Conservation (phyloP, 53 echinoderm and acorn worm genomes). For the Holothuria scabra region DNA sequence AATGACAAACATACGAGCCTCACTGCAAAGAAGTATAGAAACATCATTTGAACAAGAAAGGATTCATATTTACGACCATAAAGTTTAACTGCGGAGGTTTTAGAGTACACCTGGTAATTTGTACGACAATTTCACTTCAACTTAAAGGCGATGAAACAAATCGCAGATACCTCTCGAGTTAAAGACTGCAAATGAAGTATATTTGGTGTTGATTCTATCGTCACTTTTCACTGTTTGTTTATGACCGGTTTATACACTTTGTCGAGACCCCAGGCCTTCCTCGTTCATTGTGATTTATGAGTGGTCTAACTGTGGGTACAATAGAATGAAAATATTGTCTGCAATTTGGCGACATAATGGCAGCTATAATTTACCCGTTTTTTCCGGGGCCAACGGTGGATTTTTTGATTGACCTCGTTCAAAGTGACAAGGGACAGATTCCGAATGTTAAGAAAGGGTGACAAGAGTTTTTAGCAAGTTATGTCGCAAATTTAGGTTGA, state of each 20-base stretch:
- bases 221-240: constrained; percentile 43
- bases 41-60: background rate
- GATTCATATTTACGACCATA: constrained; percentile 47
- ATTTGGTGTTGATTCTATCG: constrained; percentile 25
- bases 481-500: constrained; percentile 34
- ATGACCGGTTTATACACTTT: constrained; percentile 35
- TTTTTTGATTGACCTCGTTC: constrained; percentile 31
- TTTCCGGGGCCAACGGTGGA: constrained; percentile 3
- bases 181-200: constrained; percentile 20
- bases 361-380: constrained; percentile 32
- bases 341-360: constrained; percentile 54
- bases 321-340: constrained; percentile 50
- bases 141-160: constrained; percentile 36
- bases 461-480: background rate
- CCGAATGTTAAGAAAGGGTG: constrained; percentile 2
- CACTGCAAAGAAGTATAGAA: constrained; percentile 7
- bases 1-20: constrained; percentile 46
- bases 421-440: constrained; percentile 33
- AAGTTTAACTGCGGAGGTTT: constrained; percentile 51
- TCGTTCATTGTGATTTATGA: constrained; percentile 29
- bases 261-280: constrained; percentile 28
- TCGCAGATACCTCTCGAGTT: constrained; percentile 45
- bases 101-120: constrained; percentile 53
- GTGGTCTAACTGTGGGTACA: constrained; percentile 28
- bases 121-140: constrained; percentile 45